phyloP scores from a whole-genome alignment of 2,113 vertebrate species.

The Dunckerocampus dactyliophorus region DNA sequence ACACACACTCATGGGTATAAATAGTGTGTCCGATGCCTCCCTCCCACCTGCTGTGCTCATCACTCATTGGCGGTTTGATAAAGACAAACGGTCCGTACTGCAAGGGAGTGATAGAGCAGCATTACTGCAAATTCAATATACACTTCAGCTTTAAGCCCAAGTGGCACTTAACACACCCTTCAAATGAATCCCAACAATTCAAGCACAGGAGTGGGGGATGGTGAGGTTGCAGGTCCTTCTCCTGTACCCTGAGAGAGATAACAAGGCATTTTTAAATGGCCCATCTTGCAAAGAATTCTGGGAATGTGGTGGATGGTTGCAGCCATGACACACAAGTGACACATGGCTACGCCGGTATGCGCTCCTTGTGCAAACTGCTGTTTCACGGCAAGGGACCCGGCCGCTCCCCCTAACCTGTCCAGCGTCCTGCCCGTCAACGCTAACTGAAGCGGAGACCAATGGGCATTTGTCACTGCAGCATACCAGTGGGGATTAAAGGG shows the following conservation, averaged over 20 bases:
- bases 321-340: constrained; percentile 15
- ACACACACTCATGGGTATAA: constrained; percentile 1
- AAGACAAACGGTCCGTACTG: constrained; percentile 33
- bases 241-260: constrained; percentile 27
- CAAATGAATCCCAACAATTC: constrained; percentile 52
- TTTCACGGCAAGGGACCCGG: neutral
- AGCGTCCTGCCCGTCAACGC: constrained; percentile 34
- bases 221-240: constrained; percentile 23
- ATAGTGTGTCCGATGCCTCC: constrained; percentile 4
- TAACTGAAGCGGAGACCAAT: constrained; percentile 58
- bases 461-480: constrained; percentile 48
- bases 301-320: constrained; percentile 36
- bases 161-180: constrained; percentile 55
- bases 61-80: constrained; percentile 44
- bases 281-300: constrained; percentile 41
- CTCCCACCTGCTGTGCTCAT: constrained; percentile 5
- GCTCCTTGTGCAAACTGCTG: constrained; percentile 9
- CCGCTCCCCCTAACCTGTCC: constrained; percentile 42
- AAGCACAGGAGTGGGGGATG: constrained; percentile 2
- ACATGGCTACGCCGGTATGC: constrained; percentile 7
- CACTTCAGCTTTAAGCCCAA: constrained; percentile 37
- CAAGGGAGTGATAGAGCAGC: constrained; percentile 36
- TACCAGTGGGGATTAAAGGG: constrained; percentile 70
- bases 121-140: constrained; percentile 42
- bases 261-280: constrained; percentile 45